Percentiles rank a stretch among this genome's conserved stretches.
These are phyloP conservation scores for Cryptoprocta ferox DNA, from an alignment of 2,797 vertebrate species.

Conservation along the genomic window DNA sequence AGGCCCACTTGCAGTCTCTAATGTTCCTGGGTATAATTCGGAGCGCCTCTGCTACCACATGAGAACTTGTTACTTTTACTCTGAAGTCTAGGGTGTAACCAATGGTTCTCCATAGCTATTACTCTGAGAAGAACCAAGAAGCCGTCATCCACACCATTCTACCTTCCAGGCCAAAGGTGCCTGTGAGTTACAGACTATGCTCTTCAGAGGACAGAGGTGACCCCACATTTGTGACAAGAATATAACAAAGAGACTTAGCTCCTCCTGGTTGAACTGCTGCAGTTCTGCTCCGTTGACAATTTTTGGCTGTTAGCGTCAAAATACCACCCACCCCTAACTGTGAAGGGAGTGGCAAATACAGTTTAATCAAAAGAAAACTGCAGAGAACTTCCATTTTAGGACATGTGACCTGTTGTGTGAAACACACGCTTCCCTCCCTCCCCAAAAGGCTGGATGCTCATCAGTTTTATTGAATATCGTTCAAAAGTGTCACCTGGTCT, in stretches of 20 bases:
- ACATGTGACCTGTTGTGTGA: constrained; percentile 64
- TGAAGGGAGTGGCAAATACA: background rate
- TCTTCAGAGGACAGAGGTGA: background rate
- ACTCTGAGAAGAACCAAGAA: background rate
- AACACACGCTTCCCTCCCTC: background rate
- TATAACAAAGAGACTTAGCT: background rate
- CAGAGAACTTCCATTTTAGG: constrained; percentile 61
- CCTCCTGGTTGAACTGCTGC: background rate
- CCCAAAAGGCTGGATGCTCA: constrained; percentile 54
- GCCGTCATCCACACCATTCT: background rate
- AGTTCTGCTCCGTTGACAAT: background rate
- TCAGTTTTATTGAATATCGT: constrained; percentile 68
- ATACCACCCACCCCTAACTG: background rate
- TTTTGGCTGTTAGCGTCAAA: background rate
- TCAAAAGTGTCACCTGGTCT: constrained; percentile 56
- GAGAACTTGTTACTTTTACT: background rate
- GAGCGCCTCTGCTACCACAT: accelerated
- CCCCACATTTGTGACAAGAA: background rate
- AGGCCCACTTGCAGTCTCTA: background rate
- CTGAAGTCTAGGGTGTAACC: background rate
- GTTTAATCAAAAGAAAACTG: constrained; percentile 51
- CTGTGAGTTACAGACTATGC: background rate
- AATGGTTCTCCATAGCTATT: background rate
- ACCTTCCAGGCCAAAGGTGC: background rate
- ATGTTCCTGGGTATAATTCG: background rate